phyloP scores from a whole-genome alignment of 1,140 invertebrate species.

The Varroa destructor region DNA sequence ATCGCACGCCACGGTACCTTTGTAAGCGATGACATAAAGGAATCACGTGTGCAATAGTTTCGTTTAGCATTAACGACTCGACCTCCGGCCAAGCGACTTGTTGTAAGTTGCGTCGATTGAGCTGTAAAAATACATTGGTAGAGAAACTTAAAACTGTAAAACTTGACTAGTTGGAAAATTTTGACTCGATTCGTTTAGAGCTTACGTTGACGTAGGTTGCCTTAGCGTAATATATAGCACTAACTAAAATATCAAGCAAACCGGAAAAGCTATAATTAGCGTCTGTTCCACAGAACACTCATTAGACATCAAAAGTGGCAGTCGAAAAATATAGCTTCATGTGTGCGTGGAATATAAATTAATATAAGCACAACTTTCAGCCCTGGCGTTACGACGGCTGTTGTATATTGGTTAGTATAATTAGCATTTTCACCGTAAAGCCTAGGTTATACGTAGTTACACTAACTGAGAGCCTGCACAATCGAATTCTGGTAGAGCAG shows the following conservation, averaged over 20 bases:
- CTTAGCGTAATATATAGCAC: neutral
- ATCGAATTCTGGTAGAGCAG: neutral
- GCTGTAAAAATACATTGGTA: neutral
- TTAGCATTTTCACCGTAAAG: too few relatives aligned
- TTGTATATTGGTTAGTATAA: too few relatives aligned
- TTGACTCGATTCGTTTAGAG: neutral
- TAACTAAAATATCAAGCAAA: neutral
- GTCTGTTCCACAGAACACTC: too few relatives aligned
- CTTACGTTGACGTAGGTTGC: neutral
- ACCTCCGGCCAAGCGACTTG: constrained; percentile 12
- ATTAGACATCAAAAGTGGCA: too few relatives aligned
- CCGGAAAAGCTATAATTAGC: neutral
- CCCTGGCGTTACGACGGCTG: too few relatives aligned
- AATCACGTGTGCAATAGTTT: constrained; percentile 6
- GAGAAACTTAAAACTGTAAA: neutral
- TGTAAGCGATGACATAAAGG: neutral
- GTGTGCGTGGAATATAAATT: too few relatives aligned
- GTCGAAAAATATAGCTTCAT: too few relatives aligned
- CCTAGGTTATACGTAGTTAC: too few relatives aligned
- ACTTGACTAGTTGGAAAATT: neutral
- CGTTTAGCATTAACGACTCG: constrained; percentile 1
- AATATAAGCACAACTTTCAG: too few relatives aligned
- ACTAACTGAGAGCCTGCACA: too few relatives aligned
- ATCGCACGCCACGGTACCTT: neutral
- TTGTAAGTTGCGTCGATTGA: neutral